Conservation (phyloP, 2,797 vertebrate genomes). For the Tinamus major region DNA sequence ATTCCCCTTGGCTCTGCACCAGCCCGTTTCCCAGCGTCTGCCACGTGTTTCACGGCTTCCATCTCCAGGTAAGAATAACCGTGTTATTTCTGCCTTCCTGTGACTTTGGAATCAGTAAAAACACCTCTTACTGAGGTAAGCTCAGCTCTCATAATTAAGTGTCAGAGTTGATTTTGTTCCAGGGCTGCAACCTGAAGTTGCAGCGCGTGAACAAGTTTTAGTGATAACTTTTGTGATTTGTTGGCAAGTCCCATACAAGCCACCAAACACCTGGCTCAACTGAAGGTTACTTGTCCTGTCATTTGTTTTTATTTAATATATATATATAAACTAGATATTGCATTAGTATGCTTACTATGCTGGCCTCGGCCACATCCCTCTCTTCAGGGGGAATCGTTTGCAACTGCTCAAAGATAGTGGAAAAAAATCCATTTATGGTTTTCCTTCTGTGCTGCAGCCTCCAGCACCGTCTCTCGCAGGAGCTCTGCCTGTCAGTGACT, state of each 20-base stretch:
- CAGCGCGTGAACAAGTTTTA: constrained; percentile 39
- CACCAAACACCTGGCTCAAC: neutral
- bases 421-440: neutral
- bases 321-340: neutral
- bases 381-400: neutral
- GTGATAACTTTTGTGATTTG: constrained; percentile 30
- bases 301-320: neutral
- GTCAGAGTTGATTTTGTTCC: constrained; percentile 31
- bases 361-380: neutral
- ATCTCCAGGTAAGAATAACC: neutral
- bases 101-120: constrained; percentile 24
- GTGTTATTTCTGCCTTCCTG: neutral
- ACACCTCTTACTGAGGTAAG: neutral
- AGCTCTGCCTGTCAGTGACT: neutral
- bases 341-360: neutral
- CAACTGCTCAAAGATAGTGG: neutral
- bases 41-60: neutral
- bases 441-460: neutral
- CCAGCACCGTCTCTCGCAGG: rapidly evolving
- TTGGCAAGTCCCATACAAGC: neutral
- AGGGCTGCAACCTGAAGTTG: constrained; percentile 33
- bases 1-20: rapidly evolving
- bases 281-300: neutral
- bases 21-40: neutral
- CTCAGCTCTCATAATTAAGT: constrained; percentile 4